Evolutionary conservation across 1,140 invertebrate genomes (phyloP), one percentile per base, ranked within the genome.

Genomic region (Hesperophylax magnus): DNA sequence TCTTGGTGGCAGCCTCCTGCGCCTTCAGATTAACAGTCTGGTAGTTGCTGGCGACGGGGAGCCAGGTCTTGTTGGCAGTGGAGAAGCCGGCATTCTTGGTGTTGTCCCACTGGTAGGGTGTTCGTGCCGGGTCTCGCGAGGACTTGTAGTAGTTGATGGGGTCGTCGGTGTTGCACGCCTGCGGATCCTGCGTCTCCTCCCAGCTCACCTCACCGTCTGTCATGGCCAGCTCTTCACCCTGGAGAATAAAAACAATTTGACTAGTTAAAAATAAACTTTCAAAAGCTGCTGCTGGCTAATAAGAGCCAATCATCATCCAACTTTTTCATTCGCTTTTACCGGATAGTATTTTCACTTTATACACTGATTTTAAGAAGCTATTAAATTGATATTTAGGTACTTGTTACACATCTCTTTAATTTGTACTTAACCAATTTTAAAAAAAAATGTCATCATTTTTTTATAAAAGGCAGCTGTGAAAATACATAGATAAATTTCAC

Each of bases 201-300:
- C 90, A 92, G 67, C 87, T 88, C n/a, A 93, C 89, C 58, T 85
- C 91, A 0, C 89, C 90, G 86, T 95, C 90, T 75, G 88, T 87
- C 92, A 95, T 94, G 0, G 93, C 94, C 31, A 95, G 92, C 85
- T 96, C 95, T 86, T 95, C 94, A 9, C 94, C 94, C 86, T 95
- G 93, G 17, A n/a, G 18, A 71, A 47, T 18, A 71, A 17, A 18
- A 65, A 2, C 15, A 65, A 24, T 22, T 8, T 22, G 24, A 31
- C 61, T 61, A 27, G 27, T 27, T 27, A 27, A 27, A 3, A 8
- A 39, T 3, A 1, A 47, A 47, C 39, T 47, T 47, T 11, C 39
- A 47, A 27, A 27, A 27, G 2, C 27, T 27, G 27, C 27, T 27
- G 27, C 27, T 27, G 2, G 27, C 39, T 9, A 47, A 47, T 34